These are phyloP conservation scores for Agapetus fuscipes DNA, from an alignment of 2,888 invertebrate genomes.

Conservation along the genomic window DNA sequence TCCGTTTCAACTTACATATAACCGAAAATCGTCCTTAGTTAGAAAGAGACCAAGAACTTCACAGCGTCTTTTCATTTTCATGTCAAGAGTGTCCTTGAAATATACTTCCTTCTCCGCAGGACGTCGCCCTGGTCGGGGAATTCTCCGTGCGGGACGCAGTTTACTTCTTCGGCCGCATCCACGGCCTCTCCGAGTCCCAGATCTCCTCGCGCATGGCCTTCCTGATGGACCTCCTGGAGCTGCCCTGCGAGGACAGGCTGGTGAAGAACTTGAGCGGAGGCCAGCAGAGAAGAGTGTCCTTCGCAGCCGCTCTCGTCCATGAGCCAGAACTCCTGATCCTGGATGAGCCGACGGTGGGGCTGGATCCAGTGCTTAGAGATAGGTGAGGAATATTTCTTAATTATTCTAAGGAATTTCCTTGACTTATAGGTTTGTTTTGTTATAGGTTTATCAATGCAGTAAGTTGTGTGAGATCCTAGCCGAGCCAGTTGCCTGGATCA, in stretches of 20 bases:
- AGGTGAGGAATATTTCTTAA: constrained; percentile 40
- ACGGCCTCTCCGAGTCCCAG: constrained; percentile 57
- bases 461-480: too few species aligned
- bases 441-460: too few species aligned
- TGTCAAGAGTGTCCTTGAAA: too few species aligned
- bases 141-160: constrained; percentile 77
- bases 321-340: constrained; percentile 80
- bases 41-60: too few species aligned
- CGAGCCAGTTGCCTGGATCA: too few species aligned
- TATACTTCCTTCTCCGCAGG: constrained; percentile 43
- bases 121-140: constrained; percentile 68
- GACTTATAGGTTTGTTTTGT: too few species aligned
- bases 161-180: constrained; percentile 78
- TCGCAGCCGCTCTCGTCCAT: constrained; percentile 82
- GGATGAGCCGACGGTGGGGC: constrained; percentile 91
- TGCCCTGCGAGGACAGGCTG: constrained; percentile 58
- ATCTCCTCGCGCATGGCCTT: constrained; percentile 59
- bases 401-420: too few species aligned
- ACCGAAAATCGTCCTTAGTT: too few species aligned
- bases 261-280: constrained; percentile 77
- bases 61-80: too few species aligned
- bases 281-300: constrained; percentile 80
- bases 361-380: constrained; percentile 81
- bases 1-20: too few species aligned
- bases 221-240: constrained; percentile 61